Percentiles rank a stretch among this genome's conserved stretches.
Conservation (phyloP, 2,113 vertebrate genomes). For the Sinocyclocheilus rhinocerous region DNA sequence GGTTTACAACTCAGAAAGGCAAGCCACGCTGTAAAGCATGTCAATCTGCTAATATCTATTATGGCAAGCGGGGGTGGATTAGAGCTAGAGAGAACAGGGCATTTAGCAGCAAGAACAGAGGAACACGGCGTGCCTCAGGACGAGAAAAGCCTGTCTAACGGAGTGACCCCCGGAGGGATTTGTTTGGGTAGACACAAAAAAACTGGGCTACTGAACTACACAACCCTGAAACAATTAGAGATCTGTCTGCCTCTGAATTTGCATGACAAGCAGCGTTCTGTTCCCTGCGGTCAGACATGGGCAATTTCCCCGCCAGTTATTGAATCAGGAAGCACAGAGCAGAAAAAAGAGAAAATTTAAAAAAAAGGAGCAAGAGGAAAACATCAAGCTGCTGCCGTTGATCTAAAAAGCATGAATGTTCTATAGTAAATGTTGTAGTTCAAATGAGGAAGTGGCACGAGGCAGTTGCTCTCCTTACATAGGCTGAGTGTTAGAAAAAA, state of each 20-base stretch:
- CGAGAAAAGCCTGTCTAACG: slow-evolving; percentile 37
- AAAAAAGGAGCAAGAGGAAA: neutral
- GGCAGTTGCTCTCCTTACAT: slow-evolving; percentile 31
- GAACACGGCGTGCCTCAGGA: slow-evolving; percentile 39
- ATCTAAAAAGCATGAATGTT: slow-evolving; percentile 11
- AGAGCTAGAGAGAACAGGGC: slow-evolving; percentile 45
- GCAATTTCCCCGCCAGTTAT: slow-evolving; percentile 40
- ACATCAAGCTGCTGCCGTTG: neutral
- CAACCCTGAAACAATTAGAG: slow-evolving; percentile 52
- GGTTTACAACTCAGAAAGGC: no score
- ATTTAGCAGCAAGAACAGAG: slow-evolving; percentile 37
- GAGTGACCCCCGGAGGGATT: slow-evolving; percentile 36
- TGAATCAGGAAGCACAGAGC: slow-evolving; percentile 39
- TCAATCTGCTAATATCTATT: slow-evolving; percentile 54
- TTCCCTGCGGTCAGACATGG: slow-evolving; percentile 25
- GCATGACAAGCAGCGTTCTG: slow-evolving; percentile 53
- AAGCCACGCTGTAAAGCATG: slow-evolving; percentile 45
- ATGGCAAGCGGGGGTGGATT: slow-evolving; percentile 35
- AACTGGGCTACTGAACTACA: slow-evolving; percentile 39
- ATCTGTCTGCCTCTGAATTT: slow-evolving; percentile 53
- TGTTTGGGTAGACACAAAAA: slow-evolving; percentile 34
- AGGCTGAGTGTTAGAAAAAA: no score
- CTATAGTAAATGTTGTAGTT: neutral
- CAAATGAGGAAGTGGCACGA: slow-evolving; percentile 48
- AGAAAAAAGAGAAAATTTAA: neutral